phyloP scores from a whole-genome alignment of 2,888 invertebrate genomes.

The Slavum lentiscoides region DNA sequence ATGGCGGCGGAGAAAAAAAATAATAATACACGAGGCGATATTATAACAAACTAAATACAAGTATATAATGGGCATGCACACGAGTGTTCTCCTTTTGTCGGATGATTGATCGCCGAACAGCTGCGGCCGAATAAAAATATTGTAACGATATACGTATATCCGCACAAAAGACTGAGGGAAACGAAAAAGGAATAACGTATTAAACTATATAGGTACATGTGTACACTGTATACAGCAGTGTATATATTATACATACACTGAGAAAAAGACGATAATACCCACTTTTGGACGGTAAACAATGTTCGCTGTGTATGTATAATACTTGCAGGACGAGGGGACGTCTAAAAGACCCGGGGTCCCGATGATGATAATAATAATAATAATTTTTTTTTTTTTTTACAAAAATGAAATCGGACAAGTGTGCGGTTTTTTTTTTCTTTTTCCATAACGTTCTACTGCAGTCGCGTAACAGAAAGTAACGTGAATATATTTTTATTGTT shows the following conservation, averaged over 20 bases:
- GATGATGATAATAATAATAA: not conserved
- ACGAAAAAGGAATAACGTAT: conserved; percentile 42
- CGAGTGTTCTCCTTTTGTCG: conserved; percentile 51
- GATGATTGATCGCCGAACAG: conserved; percentile 53
- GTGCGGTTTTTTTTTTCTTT: not conserved
- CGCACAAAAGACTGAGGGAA: conserved; percentile 46
- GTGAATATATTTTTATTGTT: no score
- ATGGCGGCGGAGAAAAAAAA: not conserved
- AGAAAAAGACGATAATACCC: conserved; percentile 50
- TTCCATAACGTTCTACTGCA: no score
- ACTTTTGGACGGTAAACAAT: conserved; percentile 36
- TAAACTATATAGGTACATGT: not conserved
- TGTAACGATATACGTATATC: conserved; percentile 47
- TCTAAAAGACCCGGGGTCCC: not conserved
- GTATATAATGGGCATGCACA: conserved; percentile 49
- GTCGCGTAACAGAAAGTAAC: no score
- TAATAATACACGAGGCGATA: conserved; percentile 18
- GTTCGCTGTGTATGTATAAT: not conserved
- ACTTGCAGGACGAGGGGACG: not conserved
- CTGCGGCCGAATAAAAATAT: conserved; percentile 51
- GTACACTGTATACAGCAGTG: not conserved
- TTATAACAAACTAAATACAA: conserved; percentile 29
- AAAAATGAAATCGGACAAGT: conserved; percentile 34
- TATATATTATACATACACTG: conserved; percentile 1
- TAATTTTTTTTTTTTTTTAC: not conserved